These are phyloP conservation scores for Vesta saturnalis DNA, from an alignment of 2,888 invertebrate species.

Conservation along the genomic window DNA sequence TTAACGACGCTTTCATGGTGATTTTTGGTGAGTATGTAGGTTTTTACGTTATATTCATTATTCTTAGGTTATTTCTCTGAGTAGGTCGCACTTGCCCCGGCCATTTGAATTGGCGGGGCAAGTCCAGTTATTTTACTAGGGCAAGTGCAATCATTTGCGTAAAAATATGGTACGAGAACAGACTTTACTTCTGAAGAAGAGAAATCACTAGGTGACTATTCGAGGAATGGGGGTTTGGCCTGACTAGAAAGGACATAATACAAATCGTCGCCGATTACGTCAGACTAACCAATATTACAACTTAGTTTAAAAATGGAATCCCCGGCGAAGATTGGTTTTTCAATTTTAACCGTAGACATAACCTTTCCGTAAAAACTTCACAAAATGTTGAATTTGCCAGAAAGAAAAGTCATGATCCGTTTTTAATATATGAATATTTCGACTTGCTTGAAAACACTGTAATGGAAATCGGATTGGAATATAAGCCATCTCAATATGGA, in stretches of 20 bases:
- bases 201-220: no score
- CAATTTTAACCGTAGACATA: conserved; percentile 40
- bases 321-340: conserved; percentile 47
- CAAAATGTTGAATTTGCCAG: conserved; percentile 43
- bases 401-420: conserved; percentile 42
- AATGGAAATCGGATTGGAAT: conserved; percentile 40
- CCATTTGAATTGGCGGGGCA: conserved; percentile 9
- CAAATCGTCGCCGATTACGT: no score
- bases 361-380: no score
- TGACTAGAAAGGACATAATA: no score
- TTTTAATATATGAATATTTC: conserved; percentile 41
- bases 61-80: conserved; percentile 21
- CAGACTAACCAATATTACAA: no score
- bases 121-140: no score
- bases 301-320: conserved; percentile 50
- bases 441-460: conserved; percentile 24
- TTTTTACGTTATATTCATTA: conserved; percentile 28
- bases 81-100: conserved; percentile 16
- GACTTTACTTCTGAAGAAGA: no score
- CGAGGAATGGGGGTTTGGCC: no score
- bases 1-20: conserved; percentile 24
- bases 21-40: conserved; percentile 28
- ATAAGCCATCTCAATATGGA: conserved; percentile 44
- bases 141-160: no score
- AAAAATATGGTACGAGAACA: no score